Evolutionary conservation across 2,797 vertebrate species (phyloP).

Genomic region (Lophotriccus pileatus): DNA sequence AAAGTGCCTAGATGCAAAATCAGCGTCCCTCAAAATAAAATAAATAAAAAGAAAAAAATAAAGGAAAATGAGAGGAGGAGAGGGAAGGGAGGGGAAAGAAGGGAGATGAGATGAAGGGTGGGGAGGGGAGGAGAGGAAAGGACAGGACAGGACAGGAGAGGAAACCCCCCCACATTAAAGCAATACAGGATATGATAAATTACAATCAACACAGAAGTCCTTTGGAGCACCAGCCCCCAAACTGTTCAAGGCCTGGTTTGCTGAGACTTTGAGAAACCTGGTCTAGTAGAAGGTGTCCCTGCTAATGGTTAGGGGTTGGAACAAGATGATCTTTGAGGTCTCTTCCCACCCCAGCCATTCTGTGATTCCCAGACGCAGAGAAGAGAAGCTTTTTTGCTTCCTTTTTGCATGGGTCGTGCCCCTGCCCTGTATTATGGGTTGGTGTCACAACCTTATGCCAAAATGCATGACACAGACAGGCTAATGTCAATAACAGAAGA

Average conservation of each 20-base stretch:
- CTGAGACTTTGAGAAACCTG: not conserved
- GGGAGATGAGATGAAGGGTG: too few relatives aligned
- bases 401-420: not conserved
- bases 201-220: not conserved
- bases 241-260: not conserved
- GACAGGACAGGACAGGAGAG: not conserved
- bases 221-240: not conserved
- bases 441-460: not conserved
- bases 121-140: too few relatives aligned
- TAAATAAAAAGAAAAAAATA: not conserved
- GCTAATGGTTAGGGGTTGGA: not conserved
- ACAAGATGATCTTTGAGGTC: not conserved
- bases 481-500: not conserved
- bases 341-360: not conserved
- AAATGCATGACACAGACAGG: not conserved
- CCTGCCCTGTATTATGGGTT: fast-evolving
- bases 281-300: not conserved
- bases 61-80: too few relatives aligned
- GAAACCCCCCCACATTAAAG: not conserved
- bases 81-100: too few relatives aligned
- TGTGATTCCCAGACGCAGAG: not conserved
- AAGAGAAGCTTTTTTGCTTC: not conserved
- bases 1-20: not conserved
- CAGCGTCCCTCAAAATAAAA: not conserved
- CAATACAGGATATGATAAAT: not conserved